Conservation (phyloP, 1,140 invertebrate genomes). For the Oryzaephilus surinamensis region DNA sequence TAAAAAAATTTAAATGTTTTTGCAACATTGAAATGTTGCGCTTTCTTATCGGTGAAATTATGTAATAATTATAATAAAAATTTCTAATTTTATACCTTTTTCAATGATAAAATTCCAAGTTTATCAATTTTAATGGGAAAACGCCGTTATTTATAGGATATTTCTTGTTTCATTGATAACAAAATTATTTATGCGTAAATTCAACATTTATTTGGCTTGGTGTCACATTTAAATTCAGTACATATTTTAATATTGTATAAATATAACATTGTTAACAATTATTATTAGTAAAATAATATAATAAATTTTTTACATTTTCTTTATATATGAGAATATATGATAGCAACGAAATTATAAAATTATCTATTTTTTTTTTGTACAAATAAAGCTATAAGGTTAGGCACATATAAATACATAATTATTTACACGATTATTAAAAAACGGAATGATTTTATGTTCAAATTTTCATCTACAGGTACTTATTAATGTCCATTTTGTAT, state of each 20-base stretch:
- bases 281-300: slow-evolving; percentile 9
- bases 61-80: too few relatives aligned
- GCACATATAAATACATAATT: slow-evolving; percentile 16
- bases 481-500: too few relatives aligned
- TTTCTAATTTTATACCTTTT: too few relatives aligned
- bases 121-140: too few relatives aligned
- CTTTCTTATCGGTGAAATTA: too few relatives aligned
- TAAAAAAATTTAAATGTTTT: too few relatives aligned
- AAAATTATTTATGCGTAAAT: slow-evolving; percentile 11
- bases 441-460: too few relatives aligned
- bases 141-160: too few relatives aligned
- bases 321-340: not conserved
- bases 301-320: slow-evolving; percentile 4
- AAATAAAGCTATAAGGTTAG: slow-evolving; percentile 12
- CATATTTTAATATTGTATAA: slow-evolving; percentile 10
- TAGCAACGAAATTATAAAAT: not conserved
- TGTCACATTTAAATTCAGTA: slow-evolving; percentile 18
- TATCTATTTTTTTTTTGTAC: not conserved
- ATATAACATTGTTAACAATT: slow-evolving; percentile 15
- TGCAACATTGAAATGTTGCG: too few relatives aligned
- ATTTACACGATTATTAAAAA: slow-evolving; percentile 8
- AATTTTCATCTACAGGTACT: too few relatives aligned
- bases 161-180: too few relatives aligned
- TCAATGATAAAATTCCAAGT: too few relatives aligned
- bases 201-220: slow-evolving; percentile 18